Evolutionary conservation across 1,140 invertebrate species (phyloP).

Genomic region (Rhagoletis pomonella): DNA sequence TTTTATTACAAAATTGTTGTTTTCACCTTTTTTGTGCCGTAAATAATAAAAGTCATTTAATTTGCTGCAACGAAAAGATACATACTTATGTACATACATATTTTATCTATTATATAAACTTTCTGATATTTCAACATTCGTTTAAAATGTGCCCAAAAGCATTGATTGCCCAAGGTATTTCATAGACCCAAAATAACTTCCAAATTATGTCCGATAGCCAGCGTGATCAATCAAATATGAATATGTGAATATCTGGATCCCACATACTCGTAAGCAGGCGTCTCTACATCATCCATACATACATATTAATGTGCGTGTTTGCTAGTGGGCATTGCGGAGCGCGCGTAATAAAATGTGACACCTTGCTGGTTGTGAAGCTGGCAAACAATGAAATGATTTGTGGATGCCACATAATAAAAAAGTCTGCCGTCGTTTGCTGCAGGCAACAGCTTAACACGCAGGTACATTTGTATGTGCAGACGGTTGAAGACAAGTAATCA

Average conservation of each 20-base stretch:
- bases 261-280: neutral
- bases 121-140: neutral
- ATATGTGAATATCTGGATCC: slow-evolving; percentile 26
- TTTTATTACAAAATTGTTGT: slow-evolving; percentile 1
- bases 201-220: slow-evolving; percentile 40
- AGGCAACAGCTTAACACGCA: neutral
- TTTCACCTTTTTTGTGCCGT: slow-evolving; percentile 1
- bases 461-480: neutral
- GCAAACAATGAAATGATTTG: slow-evolving; percentile 36
- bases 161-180: neutral
- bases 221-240: slow-evolving; percentile 41
- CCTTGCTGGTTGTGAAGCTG: neutral
- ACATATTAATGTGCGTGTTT: neutral
- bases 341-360: slow-evolving; percentile 48
- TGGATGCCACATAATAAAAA: slow-evolving; percentile 50
- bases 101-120: neutral
- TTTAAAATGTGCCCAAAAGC: neutral
- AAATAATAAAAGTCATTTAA: slow-evolving; percentile 47
- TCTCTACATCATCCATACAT: neutral
- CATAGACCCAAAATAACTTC: neutral
- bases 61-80: neutral
- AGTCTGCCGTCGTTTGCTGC: neutral
- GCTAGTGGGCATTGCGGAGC: slow-evolving; percentile 1
- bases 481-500: neutral
- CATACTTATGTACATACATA: neutral